phyloP scores from a whole-genome alignment of 2,113 vertebrate genomes.

The Pluvianellus socialis region DNA sequence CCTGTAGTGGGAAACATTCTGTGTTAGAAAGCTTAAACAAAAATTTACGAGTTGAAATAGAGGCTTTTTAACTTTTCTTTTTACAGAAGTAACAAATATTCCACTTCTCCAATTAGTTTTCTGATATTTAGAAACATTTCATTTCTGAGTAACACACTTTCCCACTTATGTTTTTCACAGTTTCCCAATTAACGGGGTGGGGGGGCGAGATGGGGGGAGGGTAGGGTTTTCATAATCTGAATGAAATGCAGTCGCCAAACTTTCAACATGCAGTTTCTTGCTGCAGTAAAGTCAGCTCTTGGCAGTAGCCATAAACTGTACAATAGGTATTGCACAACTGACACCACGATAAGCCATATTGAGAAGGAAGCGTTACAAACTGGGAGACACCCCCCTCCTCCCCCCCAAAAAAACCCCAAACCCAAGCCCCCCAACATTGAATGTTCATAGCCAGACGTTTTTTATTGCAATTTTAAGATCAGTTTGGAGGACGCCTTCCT shows the following conservation, averaged over 20 bases:
- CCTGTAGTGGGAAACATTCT: neutral
- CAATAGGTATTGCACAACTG: neutral
- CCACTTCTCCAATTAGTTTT: neutral
- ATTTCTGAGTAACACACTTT: neutral
- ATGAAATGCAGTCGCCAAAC: neutral
- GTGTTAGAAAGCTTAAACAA: neutral
- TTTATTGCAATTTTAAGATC: neutral
- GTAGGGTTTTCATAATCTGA: neutral
- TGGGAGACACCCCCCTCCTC: neutral
- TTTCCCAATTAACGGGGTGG: neutral
- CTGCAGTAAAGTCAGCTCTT: slow-evolving; percentile 43
- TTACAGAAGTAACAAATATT: neutral
- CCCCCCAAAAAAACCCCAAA: neutral
- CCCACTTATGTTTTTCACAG: neutral
- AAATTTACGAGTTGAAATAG: neutral
- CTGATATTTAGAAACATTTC: neutral
- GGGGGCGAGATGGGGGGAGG: too few species aligned
- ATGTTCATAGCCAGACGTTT: neutral
- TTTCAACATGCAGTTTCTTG: slow-evolving; percentile 43
- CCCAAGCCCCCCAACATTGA: neutral
- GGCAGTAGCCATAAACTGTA: slow-evolving; percentile 19
- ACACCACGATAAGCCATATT: neutral
- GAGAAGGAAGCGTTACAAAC: neutral
- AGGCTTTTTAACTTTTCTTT: neutral
- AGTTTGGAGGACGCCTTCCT: slow-evolving; percentile 30